Conservation (phyloP, 2,888 invertebrate species). For the Drosophila phalerata region DNA sequence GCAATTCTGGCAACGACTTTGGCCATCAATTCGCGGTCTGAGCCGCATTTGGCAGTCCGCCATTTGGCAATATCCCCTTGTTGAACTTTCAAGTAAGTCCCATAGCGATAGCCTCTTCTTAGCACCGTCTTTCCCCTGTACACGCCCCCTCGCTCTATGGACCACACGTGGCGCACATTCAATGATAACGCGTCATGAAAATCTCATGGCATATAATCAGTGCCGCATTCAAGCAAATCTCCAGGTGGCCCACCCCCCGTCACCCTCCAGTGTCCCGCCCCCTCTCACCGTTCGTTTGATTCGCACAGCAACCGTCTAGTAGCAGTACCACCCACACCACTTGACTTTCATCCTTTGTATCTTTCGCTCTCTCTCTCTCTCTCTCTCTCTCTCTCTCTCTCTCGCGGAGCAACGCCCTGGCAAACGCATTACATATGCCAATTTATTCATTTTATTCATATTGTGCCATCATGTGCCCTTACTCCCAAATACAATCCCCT, state of each 20-base stretch:
- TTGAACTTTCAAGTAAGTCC: slow-evolving; percentile 42
- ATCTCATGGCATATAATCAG: slow-evolving; percentile 75
- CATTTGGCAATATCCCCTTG: slow-evolving; percentile 50
- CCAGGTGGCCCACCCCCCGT: slow-evolving; percentile 62
- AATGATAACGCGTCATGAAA: slow-evolving; percentile 65
- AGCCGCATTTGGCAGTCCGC: slow-evolving; percentile 31
- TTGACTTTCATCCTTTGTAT: background rate
- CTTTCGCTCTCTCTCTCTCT: background rate
- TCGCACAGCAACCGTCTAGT: slow-evolving; percentile 20
- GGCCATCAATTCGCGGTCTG: slow-evolving; percentile 36
- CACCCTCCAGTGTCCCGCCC: background rate
- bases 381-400: background rate
- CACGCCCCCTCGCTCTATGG: background rate
- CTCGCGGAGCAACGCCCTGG: slow-evolving; percentile 17
- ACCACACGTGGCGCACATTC: slow-evolving; percentile 59
- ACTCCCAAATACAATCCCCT: background rate
- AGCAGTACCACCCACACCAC: background rate
- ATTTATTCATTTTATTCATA: slow-evolving; percentile 80
- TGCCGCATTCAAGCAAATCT: slow-evolving; percentile 72
- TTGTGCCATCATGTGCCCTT: slow-evolving; percentile 55
- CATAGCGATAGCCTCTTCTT: slow-evolving; percentile 4
- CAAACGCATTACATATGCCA: slow-evolving; percentile 80
- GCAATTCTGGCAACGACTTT: slow-evolving; percentile 30
- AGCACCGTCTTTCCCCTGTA: background rate
- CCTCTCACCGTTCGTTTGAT: background rate